Conservation (phyloP, 2,113 vertebrate genomes). For the Pachypanchax playfairii region DNA sequence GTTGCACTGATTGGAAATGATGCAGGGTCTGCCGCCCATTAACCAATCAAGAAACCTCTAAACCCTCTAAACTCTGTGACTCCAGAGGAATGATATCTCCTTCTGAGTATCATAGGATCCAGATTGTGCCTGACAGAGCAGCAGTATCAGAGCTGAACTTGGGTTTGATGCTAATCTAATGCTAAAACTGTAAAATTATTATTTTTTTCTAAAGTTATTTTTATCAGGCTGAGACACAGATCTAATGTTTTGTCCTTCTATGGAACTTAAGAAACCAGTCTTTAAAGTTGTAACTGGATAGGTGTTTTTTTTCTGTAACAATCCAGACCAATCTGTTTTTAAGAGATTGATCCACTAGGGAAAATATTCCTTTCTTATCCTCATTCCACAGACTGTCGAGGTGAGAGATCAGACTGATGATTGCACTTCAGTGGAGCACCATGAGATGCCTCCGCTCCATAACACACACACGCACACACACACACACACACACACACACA, state of each 20-base stretch:
- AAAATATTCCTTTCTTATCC: background rate
- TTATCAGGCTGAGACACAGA: slow-evolving; percentile 10
- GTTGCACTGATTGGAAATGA: slow-evolving; percentile 22
- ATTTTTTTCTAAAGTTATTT: slow-evolving; percentile 5
- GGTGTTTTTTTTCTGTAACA: slow-evolving; percentile 15
- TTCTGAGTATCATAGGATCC: slow-evolving; percentile 17
- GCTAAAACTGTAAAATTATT: background rate
- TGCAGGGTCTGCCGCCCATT: slow-evolving; percentile 5
- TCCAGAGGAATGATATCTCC: slow-evolving; percentile 22
- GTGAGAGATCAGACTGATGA: slow-evolving; percentile 11
- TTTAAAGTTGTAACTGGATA: background rate
- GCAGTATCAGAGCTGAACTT: slow-evolving; percentile 7
- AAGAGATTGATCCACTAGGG: slow-evolving; percentile 10
- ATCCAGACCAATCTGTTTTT: slow-evolving; percentile 3
- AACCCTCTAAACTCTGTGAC: slow-evolving; percentile 24
- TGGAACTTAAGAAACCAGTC: slow-evolving; percentile 17
- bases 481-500: too few species aligned
- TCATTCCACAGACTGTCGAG: slow-evolving; percentile 10
- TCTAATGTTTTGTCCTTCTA: slow-evolving; percentile 33
- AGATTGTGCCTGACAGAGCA: slow-evolving; percentile 19
- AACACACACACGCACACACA: too few species aligned
- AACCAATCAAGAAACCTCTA: too few species aligned
- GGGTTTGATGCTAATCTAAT: slow-evolving; percentile 10
- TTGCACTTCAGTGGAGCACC: slow-evolving; percentile 9
- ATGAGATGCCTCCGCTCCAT: too few species aligned